Evolutionary conservation across 2,113 vertebrate species (phyloP), one percentile per base, ranked within the genome.

Genomic region (Gallinago jamesoni): DNA sequence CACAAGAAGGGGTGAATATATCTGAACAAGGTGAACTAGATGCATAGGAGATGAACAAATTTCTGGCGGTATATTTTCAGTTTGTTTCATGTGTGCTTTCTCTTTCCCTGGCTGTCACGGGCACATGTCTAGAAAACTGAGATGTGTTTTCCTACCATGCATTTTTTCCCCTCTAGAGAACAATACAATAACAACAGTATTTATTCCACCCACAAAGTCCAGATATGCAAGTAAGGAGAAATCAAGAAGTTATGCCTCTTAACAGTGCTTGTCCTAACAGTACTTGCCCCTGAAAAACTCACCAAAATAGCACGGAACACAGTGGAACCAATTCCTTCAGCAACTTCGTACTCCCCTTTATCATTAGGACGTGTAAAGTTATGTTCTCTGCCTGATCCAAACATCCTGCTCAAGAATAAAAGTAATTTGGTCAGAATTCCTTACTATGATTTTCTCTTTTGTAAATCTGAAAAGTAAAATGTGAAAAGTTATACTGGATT

Each of bases 291-390:
- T 48, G 62, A 74, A 87, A 87, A 81, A 97, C 98, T 98, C 91
- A 99, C 99, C 98, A 99, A 97, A 97, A 99, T 99, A 93, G 99
- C 99, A 96, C 99, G 97, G 97, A 99, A 99, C 80, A 99, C 99
- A 53, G 99, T 99, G 63, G 99, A 99, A 91, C 99, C 99, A 97
- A 99, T 99, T 94, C 99, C 99, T 93, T 99, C 99, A 39, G 99
- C 99, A 72, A 99, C 99, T 86, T 99, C 99, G 57, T 98, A 99
- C 89, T 99, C 99, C 87, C 99, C 99, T 94, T 99, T 99, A 89
- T 99, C 99, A 82, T 99, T 99, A 75, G 99, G 99, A 70, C 99
- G 98, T 53, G 99, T 99, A 79, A 99, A 99, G 94, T 99, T 99
- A 97, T 99, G 99, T 97, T 99, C 99, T 98, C 99, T 98, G 92